phyloP scores from a whole-genome alignment of 2,888 invertebrate species.

The Villa cingulata region DNA sequence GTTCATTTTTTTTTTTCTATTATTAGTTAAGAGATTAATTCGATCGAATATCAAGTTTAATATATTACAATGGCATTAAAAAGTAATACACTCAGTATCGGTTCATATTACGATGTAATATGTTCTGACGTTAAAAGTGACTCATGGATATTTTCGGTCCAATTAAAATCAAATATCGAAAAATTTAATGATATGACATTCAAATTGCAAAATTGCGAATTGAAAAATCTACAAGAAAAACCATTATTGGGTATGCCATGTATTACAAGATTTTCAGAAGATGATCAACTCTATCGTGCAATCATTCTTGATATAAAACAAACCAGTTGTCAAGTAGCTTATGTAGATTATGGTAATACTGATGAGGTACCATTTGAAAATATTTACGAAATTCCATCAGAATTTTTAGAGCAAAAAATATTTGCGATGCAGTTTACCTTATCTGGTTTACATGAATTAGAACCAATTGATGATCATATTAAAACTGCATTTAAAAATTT shows the following conservation, averaged over 20 bases:
- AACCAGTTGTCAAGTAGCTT: slow-evolving; percentile 60
- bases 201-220: slow-evolving; percentile 50
- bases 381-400: slow-evolving; percentile 60
- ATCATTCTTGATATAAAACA: slow-evolving; percentile 60
- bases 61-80: slow-evolving; percentile 33
- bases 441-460: slow-evolving; percentile 52
- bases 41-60: no score
- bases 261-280: slow-evolving; percentile 55
- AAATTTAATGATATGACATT: slow-evolving; percentile 53
- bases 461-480: slow-evolving; percentile 42
- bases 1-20: no score
- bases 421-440: slow-evolving; percentile 63
- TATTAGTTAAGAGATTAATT: no score
- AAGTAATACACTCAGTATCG: slow-evolving; percentile 38
- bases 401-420: slow-evolving; percentile 55
- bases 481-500: slow-evolving; percentile 58
- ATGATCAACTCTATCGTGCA: slow-evolving; percentile 57
- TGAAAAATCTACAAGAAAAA: slow-evolving; percentile 49
- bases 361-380: slow-evolving; percentile 56
- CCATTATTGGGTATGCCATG: slow-evolving; percentile 66
- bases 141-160: slow-evolving; percentile 62
- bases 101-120: slow-evolving; percentile 50
- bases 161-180: slow-evolving; percentile 47
- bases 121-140: slow-evolving; percentile 70
- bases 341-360: slow-evolving; percentile 69